Evolutionary conservation across 1,140 invertebrate genomes (phyloP).

Genomic region (Pentalonia nigronervosa): DNA sequence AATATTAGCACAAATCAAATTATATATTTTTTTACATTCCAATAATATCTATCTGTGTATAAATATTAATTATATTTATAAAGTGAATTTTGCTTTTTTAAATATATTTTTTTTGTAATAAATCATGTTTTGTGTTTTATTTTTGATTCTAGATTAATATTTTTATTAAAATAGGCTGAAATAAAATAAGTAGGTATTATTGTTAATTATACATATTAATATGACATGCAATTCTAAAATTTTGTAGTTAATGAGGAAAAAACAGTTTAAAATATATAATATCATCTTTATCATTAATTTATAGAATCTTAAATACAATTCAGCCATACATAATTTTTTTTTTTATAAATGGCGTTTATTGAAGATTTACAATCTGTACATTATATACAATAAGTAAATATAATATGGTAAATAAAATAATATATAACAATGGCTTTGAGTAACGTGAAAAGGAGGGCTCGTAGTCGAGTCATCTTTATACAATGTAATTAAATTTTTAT

Average conservation of each 20-base stretch:
- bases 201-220: not conserved
- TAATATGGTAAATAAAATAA: too few relatives aligned
- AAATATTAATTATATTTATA: not conserved
- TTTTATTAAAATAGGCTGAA: not conserved
- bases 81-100: not conserved
- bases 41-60: not conserved
- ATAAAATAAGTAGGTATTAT: not conserved
- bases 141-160: not conserved
- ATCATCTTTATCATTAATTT: not conserved
- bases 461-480: too few relatives aligned
- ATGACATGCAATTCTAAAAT: not conserved
- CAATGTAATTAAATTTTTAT: too few relatives aligned
- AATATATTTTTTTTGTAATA: constrained; percentile 34
- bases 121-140: not conserved
- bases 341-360: too few relatives aligned
- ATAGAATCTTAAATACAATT: not conserved
- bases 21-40: constrained; percentile 44
- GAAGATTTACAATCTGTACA: too few relatives aligned
- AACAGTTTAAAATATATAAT: not conserved
- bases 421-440: too few relatives aligned
- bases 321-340: too few relatives aligned
- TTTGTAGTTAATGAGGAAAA: not conserved
- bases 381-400: too few relatives aligned
- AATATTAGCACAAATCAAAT: constrained; percentile 47
- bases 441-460: too few relatives aligned